Percentiles rank a stretch among this genome's conserved stretches.
Evolutionary conservation across 1,140 invertebrate genomes (phyloP).

Genomic region (Bactericera cockerelli): DNA sequence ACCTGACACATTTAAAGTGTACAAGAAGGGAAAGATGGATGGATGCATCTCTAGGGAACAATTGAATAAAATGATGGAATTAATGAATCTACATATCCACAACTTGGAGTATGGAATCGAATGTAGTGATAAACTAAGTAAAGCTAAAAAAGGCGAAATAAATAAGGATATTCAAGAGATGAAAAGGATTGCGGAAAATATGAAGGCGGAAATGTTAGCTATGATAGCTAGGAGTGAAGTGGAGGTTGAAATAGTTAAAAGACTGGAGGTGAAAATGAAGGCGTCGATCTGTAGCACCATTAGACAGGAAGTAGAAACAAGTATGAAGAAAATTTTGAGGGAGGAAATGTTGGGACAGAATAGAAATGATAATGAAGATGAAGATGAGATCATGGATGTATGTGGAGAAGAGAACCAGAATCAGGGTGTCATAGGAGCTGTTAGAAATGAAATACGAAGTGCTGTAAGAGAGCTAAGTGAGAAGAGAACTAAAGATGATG

Average conservation of each 20-base stretch:
- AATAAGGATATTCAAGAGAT: not conserved
- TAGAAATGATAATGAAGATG: not conserved
- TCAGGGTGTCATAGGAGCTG: not conserved
- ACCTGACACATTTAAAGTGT: not conserved
- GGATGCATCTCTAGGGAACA: not conserved
- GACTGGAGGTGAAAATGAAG: not conserved
- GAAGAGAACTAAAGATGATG: not conserved
- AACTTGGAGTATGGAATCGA: not conserved
- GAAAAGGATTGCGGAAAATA: not conserved
- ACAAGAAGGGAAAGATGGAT: not conserved
- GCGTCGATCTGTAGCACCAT: not conserved
- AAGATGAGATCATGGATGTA: not conserved
- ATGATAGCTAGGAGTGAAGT: constrained; percentile 3
- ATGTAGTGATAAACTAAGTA: constrained; percentile 5
- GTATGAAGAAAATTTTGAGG: constrained; percentile 1
- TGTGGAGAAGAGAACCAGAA: not conserved
- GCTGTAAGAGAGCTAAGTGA: not conserved
- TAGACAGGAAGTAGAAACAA: not conserved
- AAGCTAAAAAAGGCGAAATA: not conserved
- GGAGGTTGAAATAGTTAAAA: not conserved
- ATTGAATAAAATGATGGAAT: constrained; percentile 2
- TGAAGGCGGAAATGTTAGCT: not conserved
- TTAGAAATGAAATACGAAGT: not conserved
- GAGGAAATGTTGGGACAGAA: not conserved
- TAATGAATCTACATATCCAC: not conserved